Percentiles rank a stretch among this genome's conserved stretches.
phyloP scores from a whole-genome alignment of 2,888 invertebrate genomes.

The Neoscelio sp. region DNA sequence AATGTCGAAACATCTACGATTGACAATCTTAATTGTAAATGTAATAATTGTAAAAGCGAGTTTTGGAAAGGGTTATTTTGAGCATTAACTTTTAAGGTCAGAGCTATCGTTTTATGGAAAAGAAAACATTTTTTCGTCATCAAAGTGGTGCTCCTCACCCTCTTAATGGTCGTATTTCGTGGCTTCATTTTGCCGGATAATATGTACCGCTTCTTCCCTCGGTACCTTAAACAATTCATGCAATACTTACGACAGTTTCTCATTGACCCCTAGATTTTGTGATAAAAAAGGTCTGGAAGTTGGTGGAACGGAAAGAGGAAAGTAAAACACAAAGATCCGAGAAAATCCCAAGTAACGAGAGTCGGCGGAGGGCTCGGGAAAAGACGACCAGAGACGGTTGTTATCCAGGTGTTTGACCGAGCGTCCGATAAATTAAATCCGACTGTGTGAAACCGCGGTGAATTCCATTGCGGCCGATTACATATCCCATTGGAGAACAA shows the following conservation, averaged over 20 bases:
- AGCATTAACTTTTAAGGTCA: no score
- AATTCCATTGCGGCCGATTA: slow-evolving; percentile 47
- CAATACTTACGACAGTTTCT: slow-evolving; percentile 12
- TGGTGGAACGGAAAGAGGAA: slow-evolving; percentile 17
- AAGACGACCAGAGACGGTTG: slow-evolving; percentile 52
- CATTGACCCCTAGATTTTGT: slow-evolving; percentile 23
- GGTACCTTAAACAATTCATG: slow-evolving; percentile 31
- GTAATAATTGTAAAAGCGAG: no score
- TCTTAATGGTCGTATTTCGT: neutral
- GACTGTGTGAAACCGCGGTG: slow-evolving; percentile 42
- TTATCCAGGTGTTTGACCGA: slow-evolving; percentile 65
- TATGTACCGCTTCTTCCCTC: slow-evolving; percentile 3
- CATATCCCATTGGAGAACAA: slow-evolving; percentile 58
- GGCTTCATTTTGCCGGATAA: slow-evolving; percentile 5
- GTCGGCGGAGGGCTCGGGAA: slow-evolving; percentile 41
- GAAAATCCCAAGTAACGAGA: slow-evolving; percentile 62
- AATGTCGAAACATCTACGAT: no score
- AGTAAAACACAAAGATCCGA: slow-evolving; percentile 47
- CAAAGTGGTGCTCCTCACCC: no score
- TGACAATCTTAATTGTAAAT: no score
- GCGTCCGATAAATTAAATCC: slow-evolving; percentile 66
- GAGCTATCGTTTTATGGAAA: no score
- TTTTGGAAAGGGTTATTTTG: no score
- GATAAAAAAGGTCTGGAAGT: slow-evolving; percentile 34
- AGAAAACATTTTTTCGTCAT: no score